Conservation (phyloP, 2,888 invertebrate genomes). For the Lithosia quadra region DNA sequence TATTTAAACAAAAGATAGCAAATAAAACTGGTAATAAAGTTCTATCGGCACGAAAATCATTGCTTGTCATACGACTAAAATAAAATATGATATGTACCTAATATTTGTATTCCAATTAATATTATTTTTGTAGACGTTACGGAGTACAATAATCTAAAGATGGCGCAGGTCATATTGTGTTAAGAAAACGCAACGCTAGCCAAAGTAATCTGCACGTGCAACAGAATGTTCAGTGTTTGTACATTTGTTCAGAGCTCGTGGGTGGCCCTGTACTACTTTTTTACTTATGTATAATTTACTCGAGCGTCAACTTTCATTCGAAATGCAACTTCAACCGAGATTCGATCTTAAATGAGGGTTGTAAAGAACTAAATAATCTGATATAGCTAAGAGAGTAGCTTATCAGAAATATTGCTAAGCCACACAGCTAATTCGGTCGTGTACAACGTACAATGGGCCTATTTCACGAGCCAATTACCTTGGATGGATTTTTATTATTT, state of each 20-base stretch:
- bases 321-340: conserved; percentile 62
- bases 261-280: conserved; percentile 80
- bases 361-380: conserved; percentile 60
- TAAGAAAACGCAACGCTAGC: conserved; percentile 51
- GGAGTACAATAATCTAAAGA: conserved; percentile 31
- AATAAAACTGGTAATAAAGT: too few relatives aligned
- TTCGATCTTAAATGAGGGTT: conserved; percentile 67
- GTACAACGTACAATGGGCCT: conserved; percentile 79
- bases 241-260: conserved; percentile 67
- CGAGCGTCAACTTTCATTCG: conserved; percentile 74
- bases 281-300: conserved; percentile 75
- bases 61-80: neutral
- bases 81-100: neutral
- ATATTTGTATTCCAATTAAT: neutral
- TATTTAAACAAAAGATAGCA: too few relatives aligned
- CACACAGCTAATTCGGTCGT: conserved; percentile 76
- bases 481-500: conserved; percentile 67
- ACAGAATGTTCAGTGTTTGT: conserved; percentile 54
- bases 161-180: conserved; percentile 48
- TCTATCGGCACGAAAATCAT: neutral
- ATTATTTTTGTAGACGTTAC: conserved; percentile 17
- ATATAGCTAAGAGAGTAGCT: conserved; percentile 60
- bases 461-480: conserved; percentile 82
- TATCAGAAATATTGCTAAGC: conserved; percentile 75
- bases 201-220: conserved; percentile 54